A percentile compares a stretch with the other conserved stretches of the same genome.
Evolutionary conservation across 2,113 vertebrate genomes (phyloP).

Genomic region (Formicarius rufipectus): DNA sequence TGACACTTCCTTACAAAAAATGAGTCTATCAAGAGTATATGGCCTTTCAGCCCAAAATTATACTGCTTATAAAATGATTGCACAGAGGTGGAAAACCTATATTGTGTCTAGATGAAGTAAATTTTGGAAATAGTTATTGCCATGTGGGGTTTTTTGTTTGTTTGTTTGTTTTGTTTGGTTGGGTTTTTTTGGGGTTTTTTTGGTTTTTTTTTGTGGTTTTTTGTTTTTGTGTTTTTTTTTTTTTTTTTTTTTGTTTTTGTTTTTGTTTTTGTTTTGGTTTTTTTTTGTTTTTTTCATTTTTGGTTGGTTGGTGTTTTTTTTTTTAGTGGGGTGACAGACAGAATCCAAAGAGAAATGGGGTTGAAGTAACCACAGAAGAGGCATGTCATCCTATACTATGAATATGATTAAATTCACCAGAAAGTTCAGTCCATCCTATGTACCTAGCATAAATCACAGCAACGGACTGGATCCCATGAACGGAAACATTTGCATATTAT

Average conservation of each 20-base stretch:
- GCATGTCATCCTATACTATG: neutral
- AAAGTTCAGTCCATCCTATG: neutral
- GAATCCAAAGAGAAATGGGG: neutral
- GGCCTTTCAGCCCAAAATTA: neutral
- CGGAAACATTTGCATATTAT: neutral
- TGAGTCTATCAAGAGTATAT: neutral
- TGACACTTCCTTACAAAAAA: neutral
- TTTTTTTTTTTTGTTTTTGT: too few species aligned
- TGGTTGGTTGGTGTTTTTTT: too few species aligned
- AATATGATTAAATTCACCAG: neutral
- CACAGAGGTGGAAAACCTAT: neutral
- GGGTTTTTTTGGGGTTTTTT: too few species aligned
- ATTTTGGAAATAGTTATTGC: neutral
- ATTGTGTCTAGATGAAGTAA: neutral
- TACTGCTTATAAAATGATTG: neutral
- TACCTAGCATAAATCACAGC: neutral
- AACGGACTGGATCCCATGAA: neutral
- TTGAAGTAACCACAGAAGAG: neutral
- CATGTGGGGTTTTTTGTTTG: too few species aligned
- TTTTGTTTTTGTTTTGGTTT: too few species aligned
- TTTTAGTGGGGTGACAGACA: fast-evolving
- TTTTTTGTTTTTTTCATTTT: too few species aligned
- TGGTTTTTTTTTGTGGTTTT: too few species aligned
- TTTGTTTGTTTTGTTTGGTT: too few species aligned
- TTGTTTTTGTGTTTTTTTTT: too few species aligned